A percentile compares a stretch with the other conserved stretches of the same genome.
phyloP scores from a whole-genome alignment of 1,140 invertebrate species.

The Tetraneura akinire region DNA sequence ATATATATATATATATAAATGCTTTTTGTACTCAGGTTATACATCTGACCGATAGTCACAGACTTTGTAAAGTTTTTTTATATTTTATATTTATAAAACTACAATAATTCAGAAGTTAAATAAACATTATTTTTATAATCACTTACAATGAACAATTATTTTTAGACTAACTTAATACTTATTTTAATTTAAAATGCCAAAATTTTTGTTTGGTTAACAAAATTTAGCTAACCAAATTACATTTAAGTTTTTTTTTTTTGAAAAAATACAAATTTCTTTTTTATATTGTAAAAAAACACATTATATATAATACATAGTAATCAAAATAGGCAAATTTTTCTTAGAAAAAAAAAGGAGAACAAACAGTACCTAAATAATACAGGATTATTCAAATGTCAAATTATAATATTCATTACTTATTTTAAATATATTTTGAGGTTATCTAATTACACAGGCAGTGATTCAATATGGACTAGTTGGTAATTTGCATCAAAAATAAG shows the following conservation, averaged over 20 bases:
- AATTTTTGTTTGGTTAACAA: slow-evolving; percentile 2
- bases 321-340: slow-evolving; percentile 36
- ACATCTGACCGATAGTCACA: slow-evolving; percentile 28
- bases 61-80: too few species aligned
- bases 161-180: slow-evolving; percentile 26
- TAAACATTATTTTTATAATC: slow-evolving; percentile 3
- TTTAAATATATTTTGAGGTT: too few species aligned
- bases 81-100: slow-evolving; percentile 35
- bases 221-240: slow-evolving; percentile 20
- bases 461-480: too few species aligned
- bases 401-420: background rate
- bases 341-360: slow-evolving; percentile 36
- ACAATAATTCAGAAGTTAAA: slow-evolving; percentile 3
- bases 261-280: slow-evolving; percentile 20
- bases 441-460: too few species aligned
- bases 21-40: slow-evolving; percentile 44
- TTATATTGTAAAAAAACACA: slow-evolving; percentile 25
- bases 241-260: background rate
- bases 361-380: slow-evolving; percentile 27
- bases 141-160: background rate
- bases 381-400: background rate
- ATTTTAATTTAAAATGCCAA: background rate
- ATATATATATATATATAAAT: slow-evolving; percentile 46
- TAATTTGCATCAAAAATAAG: too few species aligned
- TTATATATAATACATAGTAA: slow-evolving; percentile 41